Conservation (phyloP, 2,797 vertebrate species). For the Esox lucius region DNA sequence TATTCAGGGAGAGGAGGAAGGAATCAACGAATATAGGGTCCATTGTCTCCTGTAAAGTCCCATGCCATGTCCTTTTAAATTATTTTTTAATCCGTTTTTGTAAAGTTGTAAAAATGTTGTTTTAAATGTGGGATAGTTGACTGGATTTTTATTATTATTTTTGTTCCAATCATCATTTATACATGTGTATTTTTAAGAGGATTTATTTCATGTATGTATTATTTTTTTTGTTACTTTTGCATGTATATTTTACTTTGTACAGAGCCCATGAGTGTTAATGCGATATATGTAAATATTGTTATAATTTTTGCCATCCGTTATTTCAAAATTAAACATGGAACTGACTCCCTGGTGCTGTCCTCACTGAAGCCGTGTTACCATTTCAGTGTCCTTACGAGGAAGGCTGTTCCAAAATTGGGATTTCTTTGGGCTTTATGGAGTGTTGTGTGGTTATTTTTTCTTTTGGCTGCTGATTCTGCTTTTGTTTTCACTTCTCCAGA, state of each 20-base stretch:
- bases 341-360: conserved; percentile 52
- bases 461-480: too few species aligned
- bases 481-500: too few species aligned
- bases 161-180: conserved; percentile 72
- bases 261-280: conserved; percentile 86
- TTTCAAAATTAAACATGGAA: conserved; percentile 96
- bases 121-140: conserved; percentile 61
- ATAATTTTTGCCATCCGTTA: conserved; percentile 91
- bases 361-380: not conserved
- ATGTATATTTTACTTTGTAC: conserved; percentile 99
- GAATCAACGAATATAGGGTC: conserved; percentile 2
- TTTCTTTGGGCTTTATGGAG: too few species aligned
- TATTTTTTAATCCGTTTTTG: conserved; percentile 50
- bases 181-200: conserved; percentile 40
- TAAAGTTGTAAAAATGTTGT: conserved; percentile 63
- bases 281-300: conserved; percentile 92
- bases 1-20: conserved; percentile 14
- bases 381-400: not conserved
- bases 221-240: conserved; percentile 83
- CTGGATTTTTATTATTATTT: conserved; percentile 82
- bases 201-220: conserved; percentile 44
- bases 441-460: too few species aligned
- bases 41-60: conserved; percentile 43
- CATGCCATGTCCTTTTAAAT: conserved; percentile 55
- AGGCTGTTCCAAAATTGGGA: too few species aligned